Conservation (phyloP, 2,113 vertebrate species). For the Dicentrarchus labrax region DNA sequence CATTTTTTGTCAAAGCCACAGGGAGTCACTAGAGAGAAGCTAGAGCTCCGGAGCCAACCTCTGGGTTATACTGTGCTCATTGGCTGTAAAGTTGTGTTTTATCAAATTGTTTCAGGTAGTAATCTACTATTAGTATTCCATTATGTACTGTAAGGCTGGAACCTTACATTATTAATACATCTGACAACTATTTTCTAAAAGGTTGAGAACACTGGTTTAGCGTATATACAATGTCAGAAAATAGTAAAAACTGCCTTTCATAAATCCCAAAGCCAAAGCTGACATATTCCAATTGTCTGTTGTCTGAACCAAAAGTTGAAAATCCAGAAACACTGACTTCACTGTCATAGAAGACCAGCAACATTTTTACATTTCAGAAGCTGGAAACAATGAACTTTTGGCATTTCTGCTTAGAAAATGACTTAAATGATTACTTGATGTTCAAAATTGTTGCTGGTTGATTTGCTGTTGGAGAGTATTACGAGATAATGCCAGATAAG, state of each 20-base stretch:
- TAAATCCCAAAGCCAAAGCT: too few relatives aligned
- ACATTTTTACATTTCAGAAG: background rate
- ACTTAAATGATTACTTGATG: background rate
- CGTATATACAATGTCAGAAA: background rate
- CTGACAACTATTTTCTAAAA: background rate
- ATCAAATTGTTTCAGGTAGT: background rate
- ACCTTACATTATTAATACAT: background rate
- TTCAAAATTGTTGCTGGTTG: background rate
- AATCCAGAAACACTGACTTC: background rate
- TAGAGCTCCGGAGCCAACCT: too few relatives aligned
- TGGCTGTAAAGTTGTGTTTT: background rate
- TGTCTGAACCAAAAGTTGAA: too few relatives aligned
- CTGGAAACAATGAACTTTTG: background rate
- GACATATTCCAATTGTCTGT: too few relatives aligned
- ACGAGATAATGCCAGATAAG: too few relatives aligned
- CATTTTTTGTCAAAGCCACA: too few relatives aligned
- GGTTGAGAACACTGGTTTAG: too few relatives aligned
- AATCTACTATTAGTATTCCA: background rate
- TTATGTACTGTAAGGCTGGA: background rate
- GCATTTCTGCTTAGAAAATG: background rate
- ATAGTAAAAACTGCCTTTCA: background rate
- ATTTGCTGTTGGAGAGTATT: background rate
- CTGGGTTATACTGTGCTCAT: background rate
- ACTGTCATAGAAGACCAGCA: background rate
- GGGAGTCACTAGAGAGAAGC: too few relatives aligned